Evolutionary conservation across 1,140 invertebrate genomes (phyloP).

Genomic region (Pararge aegeria): DNA sequence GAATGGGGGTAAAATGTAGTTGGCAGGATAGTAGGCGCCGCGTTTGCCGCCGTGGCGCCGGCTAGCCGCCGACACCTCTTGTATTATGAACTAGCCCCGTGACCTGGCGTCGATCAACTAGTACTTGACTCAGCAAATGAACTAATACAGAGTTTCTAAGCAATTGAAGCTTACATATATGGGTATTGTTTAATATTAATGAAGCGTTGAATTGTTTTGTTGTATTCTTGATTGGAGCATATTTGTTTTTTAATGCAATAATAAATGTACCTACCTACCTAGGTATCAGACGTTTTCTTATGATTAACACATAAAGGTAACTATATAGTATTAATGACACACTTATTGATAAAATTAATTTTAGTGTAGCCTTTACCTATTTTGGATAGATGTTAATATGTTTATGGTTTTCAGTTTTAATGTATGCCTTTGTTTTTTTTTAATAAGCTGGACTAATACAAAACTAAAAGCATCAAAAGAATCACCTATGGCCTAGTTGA

Average conservation of each 20-base stretch:
- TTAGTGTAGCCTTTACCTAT: no score
- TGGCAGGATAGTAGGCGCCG: conserved; percentile 74
- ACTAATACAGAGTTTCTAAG: conserved; percentile 59
- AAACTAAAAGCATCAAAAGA: no score
- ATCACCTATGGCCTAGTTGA: no score
- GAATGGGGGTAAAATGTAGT: conserved; percentile 27
- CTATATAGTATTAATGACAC: no score
- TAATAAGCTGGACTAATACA: no score
- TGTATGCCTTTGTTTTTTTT: no score
- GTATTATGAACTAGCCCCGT: conserved; percentile 76
- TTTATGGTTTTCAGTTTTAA: no score
- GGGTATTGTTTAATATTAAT: conserved; percentile 45
- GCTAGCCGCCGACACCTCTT: conserved; percentile 73
- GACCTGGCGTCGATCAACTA: conserved; percentile 74
- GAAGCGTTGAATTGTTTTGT: conserved; percentile 12
- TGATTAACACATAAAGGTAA: no score
- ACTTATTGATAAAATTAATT: no score
- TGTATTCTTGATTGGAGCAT: neutral
- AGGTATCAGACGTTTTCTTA: no score
- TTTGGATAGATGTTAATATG: no score
- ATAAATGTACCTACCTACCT: neutral
- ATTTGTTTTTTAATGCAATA: neutral
- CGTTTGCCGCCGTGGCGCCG: conserved; percentile 69
- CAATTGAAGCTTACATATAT: conserved; percentile 44
- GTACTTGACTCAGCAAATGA: conserved; percentile 67